phyloP scores from a whole-genome alignment of 2,888 invertebrate genomes.

The Artemia sinica region DNA sequence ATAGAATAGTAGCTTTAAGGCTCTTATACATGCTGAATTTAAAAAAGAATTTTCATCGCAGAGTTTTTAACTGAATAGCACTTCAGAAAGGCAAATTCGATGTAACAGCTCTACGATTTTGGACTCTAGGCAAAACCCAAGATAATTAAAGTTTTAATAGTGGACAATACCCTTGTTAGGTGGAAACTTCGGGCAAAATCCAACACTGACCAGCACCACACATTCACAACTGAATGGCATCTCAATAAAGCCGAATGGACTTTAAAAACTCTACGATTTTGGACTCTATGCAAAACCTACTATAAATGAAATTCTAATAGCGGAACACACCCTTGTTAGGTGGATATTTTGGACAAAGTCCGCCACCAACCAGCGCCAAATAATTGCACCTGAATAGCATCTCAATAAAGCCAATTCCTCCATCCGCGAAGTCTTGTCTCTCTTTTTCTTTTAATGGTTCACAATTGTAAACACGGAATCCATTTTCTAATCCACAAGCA shows the following conservation, averaged over 20 bases:
- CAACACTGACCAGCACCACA: conserved; percentile 86
- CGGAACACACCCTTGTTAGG: conserved; percentile 52
- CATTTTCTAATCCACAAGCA: conserved; percentile 89
- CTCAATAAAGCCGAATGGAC: conserved; percentile 64
- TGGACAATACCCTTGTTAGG: conserved; percentile 52
- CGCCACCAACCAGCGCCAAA: conserved; percentile 86
- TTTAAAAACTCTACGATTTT: too few species aligned
- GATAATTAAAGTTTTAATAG: too few species aligned
- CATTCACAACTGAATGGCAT: conserved; percentile 97
- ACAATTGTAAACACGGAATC: conserved; percentile 88
- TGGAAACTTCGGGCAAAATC: conserved; percentile 74
- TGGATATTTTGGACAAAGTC: conserved; percentile 74
- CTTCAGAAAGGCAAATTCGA: too few species aligned
- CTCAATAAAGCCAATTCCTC: conserved; percentile 83
- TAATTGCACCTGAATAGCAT: conserved; percentile 97
- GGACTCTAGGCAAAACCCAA: too few species aligned
- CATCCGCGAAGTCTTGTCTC: conserved; percentile 78
- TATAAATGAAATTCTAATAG: too few species aligned
- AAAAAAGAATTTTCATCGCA: too few species aligned
- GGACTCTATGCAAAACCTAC: too few species aligned
- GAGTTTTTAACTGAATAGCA: too few species aligned
- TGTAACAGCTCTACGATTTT: too few species aligned
- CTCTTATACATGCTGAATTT: too few species aligned
- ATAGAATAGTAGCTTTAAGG: too few species aligned
- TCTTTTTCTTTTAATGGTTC: conserved; percentile 95